A percentile compares a stretch with the other conserved stretches of the same genome.
Conservation (phyloP, 1,140 invertebrate genomes). For the Amphibalanus amphitrite region DNA sequence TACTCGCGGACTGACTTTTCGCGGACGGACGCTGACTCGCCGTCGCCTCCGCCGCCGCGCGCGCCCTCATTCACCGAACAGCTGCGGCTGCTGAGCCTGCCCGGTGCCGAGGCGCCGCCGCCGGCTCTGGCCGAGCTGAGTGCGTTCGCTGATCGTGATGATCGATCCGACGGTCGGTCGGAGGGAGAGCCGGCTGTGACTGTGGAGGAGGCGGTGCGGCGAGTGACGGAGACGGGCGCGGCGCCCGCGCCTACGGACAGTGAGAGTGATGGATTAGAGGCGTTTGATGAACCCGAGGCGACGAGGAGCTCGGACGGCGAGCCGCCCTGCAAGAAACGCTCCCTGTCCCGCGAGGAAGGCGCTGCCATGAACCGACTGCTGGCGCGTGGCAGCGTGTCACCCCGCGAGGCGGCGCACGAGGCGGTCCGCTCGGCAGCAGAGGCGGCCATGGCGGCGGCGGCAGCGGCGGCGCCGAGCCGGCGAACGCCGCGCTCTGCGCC, state of each 20-base stretch:
- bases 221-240: too few relatives aligned
- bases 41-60: constrained; percentile 34
- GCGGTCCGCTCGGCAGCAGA: too few relatives aligned
- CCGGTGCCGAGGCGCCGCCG: background rate
- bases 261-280: background rate
- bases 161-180: too few relatives aligned
- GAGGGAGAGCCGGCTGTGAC: background rate
- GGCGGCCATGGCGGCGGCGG: too few relatives aligned
- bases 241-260: background rate
- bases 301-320: background rate
- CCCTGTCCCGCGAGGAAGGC: background rate
- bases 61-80: background rate
- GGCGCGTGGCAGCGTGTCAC: background rate
- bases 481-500: too few relatives aligned
- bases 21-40: constrained; percentile 39
- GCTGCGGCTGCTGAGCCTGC: background rate
- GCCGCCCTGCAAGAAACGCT: background rate
- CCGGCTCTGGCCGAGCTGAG: background rate
- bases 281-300: background rate
- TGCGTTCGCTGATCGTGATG: background rate
- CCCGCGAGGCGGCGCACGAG: background rate
- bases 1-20: constrained; percentile 37
- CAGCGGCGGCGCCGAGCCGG: too few relatives aligned
- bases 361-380: background rate
- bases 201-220: background rate